Conservation (phyloP, 1,140 invertebrate species). For the Globodera ellingtonae region DNA sequence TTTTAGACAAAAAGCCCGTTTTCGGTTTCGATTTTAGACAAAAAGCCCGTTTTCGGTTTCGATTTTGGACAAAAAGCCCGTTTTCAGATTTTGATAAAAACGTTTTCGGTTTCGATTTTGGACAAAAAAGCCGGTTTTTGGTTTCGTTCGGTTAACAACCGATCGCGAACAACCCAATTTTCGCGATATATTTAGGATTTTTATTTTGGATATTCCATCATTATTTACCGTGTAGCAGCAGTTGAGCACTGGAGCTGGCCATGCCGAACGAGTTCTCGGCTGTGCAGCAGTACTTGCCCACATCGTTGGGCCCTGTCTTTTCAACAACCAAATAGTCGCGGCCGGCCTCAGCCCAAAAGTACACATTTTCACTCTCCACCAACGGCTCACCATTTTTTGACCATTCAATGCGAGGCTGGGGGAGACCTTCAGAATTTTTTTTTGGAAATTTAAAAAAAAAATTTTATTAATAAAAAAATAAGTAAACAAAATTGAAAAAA, state of each 20-base stretch:
- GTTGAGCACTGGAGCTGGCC: constrained; percentile 67
- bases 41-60: background rate
- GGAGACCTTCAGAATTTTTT: constrained; percentile 23
- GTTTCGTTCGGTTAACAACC: too few relatives aligned
- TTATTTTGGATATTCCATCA: background rate
- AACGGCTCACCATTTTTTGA: constrained; percentile 59
- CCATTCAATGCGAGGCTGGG: constrained; percentile 57
- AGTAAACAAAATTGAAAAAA: too few relatives aligned
- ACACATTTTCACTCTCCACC: constrained; percentile 37
- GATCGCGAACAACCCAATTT: background rate
- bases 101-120: too few relatives aligned
- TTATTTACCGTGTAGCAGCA: constrained; percentile 60
- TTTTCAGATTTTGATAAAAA: background rate
- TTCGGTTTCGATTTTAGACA: background rate
- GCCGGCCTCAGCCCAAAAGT: constrained; percentile 50
- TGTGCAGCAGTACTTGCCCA: constrained; percentile 64
- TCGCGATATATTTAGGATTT: too few relatives aligned
- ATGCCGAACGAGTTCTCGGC: constrained; percentile 68
- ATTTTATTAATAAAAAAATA: too few relatives aligned
- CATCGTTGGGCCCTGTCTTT: constrained; percentile 24
- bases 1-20: background rate
- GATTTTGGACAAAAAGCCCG: background rate
- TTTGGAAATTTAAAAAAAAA: constrained; percentile 22
- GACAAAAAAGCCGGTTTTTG: too few relatives aligned
- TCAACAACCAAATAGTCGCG: constrained; percentile 47